Evolutionary conservation across 2,113 vertebrate genomes (phyloP), one percentile per base, ranked within the genome.

Genomic region (Trematocara stigmaticum): DNA sequence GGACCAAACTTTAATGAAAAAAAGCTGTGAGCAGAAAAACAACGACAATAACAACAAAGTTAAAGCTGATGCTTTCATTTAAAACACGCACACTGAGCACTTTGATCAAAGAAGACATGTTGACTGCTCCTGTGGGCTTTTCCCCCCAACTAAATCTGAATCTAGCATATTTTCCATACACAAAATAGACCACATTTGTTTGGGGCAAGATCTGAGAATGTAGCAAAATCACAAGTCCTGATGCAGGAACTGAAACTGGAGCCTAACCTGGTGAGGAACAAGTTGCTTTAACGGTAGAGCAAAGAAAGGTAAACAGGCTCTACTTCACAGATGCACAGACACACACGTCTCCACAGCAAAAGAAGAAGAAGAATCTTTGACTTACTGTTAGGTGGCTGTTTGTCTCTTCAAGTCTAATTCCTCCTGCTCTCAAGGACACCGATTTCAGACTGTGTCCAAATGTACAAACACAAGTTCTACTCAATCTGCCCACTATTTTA

Each of bases 361-460:
- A 55, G 38, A 8, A 80, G 35, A 8, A 79, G 26, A 74, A 86
- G 5, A 78, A 35, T 11, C 13, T 74, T 26, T 47, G 40, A 94
- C 94, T 94, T 93, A 93, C 93, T 85, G 82, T 87, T 81, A 66
- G 86, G 38, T 7, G 76, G 29, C 78, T 55, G 90, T 47, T 49
- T 71, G 87, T 92, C 83, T 91, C 87, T 88, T 90, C 52, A 38
- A 23, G 86, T 88, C 82, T 49, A 89, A 92, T 78, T 91, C 84
- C 93, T 91, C 16, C 91, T 86, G 81, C 87, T 90, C 79, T 92
- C 86, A 84, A 13, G 18, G 89, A 87, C 16, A 80, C 90, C 91
- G 79, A 83, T 85, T 92, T 93, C 90, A 87, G 89, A 84, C 88
- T 92, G 79, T 38, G 89, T 81, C 90, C 89, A 92, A 93, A 94